Conservation (phyloP, 2,797 vertebrate species). For the Rhinichthys osculus region DNA sequence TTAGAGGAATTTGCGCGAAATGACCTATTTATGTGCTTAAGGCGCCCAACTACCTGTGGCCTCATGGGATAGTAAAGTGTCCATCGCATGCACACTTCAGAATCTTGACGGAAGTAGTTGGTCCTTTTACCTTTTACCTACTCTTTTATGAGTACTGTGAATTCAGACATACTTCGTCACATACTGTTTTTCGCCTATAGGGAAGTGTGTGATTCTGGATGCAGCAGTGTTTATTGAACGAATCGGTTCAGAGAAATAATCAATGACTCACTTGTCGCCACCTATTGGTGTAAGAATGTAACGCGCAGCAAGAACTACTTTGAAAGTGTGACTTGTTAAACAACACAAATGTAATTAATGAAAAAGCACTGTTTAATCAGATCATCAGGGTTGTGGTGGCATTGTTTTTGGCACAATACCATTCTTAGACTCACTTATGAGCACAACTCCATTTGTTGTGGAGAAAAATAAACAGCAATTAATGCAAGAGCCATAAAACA, state of each 20-base stretch:
- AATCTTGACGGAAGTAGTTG: too few species aligned
- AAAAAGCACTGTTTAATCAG: conserved; percentile 9
- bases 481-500: conserved; percentile 65
- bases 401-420: not conserved
- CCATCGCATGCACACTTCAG: too few species aligned
- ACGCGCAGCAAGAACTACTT: not conserved
- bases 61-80: too few species aligned
- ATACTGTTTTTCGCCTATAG: not conserved
- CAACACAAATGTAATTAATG: not conserved
- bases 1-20: too few species aligned
- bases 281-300: not conserved
- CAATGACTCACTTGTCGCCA: not conserved
- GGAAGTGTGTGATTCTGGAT: too few species aligned
- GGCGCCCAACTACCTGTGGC: too few species aligned
- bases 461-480: conserved; percentile 68
- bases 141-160: too few species aligned
- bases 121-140: too few species aligned
- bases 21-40: too few species aligned
- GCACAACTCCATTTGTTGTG: conserved; percentile 56
- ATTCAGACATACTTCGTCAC: not conserved
- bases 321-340: not conserved
- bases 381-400: not conserved
- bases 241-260: not conserved
- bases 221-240: not conserved
- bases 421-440: not conserved